phyloP scores from a whole-genome alignment of 1,140 invertebrate species.

The Ylistrum balloti region DNA sequence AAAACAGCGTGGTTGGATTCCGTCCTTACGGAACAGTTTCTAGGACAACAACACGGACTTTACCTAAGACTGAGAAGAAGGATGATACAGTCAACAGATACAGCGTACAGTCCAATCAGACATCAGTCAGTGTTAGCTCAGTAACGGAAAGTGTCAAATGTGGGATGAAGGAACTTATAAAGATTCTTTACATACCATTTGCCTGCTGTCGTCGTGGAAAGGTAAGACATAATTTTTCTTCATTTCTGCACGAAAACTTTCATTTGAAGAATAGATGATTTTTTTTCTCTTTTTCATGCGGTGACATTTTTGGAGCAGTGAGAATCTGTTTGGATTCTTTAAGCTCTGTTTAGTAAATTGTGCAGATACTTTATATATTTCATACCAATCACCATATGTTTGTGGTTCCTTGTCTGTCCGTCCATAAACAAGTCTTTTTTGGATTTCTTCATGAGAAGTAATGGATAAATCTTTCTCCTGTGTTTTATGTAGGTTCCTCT shows the following conservation, averaged over 20 bases:
- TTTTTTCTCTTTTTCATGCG: too few relatives aligned
- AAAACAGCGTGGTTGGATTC: background rate
- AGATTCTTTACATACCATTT: slow-evolving; percentile 19
- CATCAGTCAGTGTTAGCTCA: background rate
- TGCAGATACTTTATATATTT: too few relatives aligned
- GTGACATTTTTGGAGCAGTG: too few relatives aligned
- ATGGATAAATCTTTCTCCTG: too few relatives aligned
- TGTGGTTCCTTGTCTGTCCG: too few relatives aligned
- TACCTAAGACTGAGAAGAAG: background rate
- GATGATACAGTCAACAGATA: background rate
- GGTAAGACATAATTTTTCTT: background rate
- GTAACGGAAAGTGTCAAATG: background rate
- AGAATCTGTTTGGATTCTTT: too few relatives aligned
- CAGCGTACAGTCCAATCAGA: background rate
- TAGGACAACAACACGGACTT: background rate
- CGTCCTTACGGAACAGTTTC: slow-evolving; percentile 4
- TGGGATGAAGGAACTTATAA: background rate
- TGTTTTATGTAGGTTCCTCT: too few relatives aligned
- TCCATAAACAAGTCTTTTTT: too few relatives aligned
- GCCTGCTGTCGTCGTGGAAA: background rate
- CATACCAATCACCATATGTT: too few relatives aligned
- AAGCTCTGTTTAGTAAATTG: too few relatives aligned
- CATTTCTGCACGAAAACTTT: background rate
- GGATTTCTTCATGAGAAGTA: too few relatives aligned
- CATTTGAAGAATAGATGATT: too few relatives aligned